phyloP scores from a whole-genome alignment of 2,113 vertebrate genomes.

The Struthio camelus region DNA sequence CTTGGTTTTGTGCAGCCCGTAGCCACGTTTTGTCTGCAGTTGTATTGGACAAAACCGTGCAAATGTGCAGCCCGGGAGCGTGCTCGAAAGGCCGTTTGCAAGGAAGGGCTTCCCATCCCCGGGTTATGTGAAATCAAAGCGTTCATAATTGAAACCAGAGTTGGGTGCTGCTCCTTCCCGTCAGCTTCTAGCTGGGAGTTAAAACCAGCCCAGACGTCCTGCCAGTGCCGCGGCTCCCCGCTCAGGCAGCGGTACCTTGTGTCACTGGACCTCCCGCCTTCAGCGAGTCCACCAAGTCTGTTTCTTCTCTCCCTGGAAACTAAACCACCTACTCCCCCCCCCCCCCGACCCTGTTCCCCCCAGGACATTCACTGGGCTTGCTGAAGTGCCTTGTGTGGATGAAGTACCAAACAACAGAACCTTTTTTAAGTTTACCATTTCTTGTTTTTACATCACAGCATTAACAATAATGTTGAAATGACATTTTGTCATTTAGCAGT shows the following conservation, averaged over 20 bases:
- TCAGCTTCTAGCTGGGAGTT: background rate
- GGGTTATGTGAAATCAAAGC: background rate
- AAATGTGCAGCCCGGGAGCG: too few species aligned
- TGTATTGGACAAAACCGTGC: too few species aligned
- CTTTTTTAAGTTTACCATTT: background rate
- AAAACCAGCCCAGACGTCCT: background rate
- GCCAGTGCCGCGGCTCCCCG: too few species aligned
- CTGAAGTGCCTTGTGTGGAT: background rate
- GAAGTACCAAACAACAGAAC: background rate
- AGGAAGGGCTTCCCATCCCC: background rate
- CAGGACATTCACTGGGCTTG: background rate
- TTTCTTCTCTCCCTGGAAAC: background rate
- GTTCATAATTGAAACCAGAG: background rate
- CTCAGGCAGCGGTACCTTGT: background rate
- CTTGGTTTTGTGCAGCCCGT: too few species aligned
- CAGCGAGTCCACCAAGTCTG: too few species aligned
- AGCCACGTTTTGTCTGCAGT: too few species aligned
- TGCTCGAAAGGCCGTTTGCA: too few species aligned
- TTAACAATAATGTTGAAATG: background rate
- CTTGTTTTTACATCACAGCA: background rate
- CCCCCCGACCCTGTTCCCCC: too few species aligned
- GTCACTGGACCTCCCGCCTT: background rate
- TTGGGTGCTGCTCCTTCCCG: background rate
- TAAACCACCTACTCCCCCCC: background rate
- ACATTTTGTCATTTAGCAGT: background rate